A percentile compares a stretch with the other conserved stretches of the same genome.
Conservation (phyloP, 1,140 invertebrate species). For the Leptinotarsa lineolata region DNA sequence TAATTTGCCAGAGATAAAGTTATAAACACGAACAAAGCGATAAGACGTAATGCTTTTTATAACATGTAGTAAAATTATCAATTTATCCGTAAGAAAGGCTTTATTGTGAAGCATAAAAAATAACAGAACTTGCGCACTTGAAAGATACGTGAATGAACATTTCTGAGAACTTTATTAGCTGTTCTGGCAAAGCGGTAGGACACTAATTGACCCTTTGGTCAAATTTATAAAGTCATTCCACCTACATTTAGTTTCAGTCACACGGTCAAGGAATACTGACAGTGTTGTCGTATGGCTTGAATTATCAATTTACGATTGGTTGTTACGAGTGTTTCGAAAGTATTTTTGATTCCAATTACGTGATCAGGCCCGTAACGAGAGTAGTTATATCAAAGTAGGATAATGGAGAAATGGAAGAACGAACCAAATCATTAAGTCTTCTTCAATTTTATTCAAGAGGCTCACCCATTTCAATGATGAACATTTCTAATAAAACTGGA, state of each 20-base stretch:
- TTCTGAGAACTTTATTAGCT: constrained; percentile 17
- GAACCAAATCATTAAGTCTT: too few species aligned
- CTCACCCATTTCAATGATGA: too few species aligned
- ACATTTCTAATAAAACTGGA: too few species aligned
- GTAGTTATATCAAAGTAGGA: too few species aligned
- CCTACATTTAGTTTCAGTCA: constrained; percentile 11
- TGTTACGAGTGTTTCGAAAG: not conserved
- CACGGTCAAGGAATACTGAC: not conserved
- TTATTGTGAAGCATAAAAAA: constrained; percentile 3
- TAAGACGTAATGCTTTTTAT: constrained; percentile 2
- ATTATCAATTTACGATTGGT: not conserved
- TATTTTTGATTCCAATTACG: not conserved
- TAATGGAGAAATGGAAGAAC: too few species aligned
- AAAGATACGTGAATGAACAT: constrained; percentile 1
- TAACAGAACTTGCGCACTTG: constrained; percentile 14
- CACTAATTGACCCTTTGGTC: constrained; percentile 23
- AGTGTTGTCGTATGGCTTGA: constrained; percentile 5
- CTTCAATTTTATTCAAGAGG: too few species aligned
- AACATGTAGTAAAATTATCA: constrained; percentile 14
- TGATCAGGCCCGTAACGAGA: too few species aligned
- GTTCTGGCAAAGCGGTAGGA: constrained; percentile 15
- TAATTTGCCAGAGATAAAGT: constrained; percentile 11
- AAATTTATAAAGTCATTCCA: constrained; percentile 29
- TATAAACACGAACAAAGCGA: constrained; percentile 12
- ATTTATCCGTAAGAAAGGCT: constrained; percentile 11